Evolutionary conservation across 2,888 invertebrate genomes (phyloP).

Genomic region (Xylota sylvarum): DNA sequence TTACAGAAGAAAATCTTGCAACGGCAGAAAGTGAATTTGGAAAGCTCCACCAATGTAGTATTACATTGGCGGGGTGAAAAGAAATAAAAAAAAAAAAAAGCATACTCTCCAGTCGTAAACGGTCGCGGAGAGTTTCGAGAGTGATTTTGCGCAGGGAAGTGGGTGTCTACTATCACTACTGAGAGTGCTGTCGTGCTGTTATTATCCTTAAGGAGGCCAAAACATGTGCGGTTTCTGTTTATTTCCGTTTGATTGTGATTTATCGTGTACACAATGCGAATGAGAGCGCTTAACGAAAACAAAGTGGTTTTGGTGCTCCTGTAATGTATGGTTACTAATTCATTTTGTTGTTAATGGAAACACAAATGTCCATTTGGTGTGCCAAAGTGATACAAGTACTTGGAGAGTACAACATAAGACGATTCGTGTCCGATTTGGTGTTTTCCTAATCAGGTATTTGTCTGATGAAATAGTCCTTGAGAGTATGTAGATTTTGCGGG

Average conservation of each 20-base stretch:
- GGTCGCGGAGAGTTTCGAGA: conserved; percentile 39
- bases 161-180: conserved; percentile 22
- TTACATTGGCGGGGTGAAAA: conserved; percentile 4
- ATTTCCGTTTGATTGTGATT: conserved; percentile 72
- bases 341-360: conserved; percentile 37
- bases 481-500: too few species aligned
- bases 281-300: conserved; percentile 31
- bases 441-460: conserved; percentile 17
- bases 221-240: conserved; percentile 73
- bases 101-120: conserved; percentile 3
- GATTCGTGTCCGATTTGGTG: neutral
- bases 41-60: conserved; percentile 57
- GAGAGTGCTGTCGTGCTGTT: conserved; percentile 34
- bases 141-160: conserved; percentile 68
- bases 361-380: conserved; percentile 8
- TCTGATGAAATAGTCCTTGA: neutral
- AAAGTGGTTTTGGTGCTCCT: conserved; percentile 21
- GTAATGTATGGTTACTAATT: conserved; percentile 23
- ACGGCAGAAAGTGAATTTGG: conserved; percentile 65
- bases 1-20: conserved; percentile 48
- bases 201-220: conserved; percentile 47
- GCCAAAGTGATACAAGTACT: conserved; percentile 7
- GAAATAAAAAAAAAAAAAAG: neutral
- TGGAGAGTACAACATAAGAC: neutral
- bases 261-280: conserved; percentile 61